These are phyloP conservation scores for Ennomos fuscantarius DNA, from an alignment of 2,888 invertebrate species.

Conservation along the genomic window DNA sequence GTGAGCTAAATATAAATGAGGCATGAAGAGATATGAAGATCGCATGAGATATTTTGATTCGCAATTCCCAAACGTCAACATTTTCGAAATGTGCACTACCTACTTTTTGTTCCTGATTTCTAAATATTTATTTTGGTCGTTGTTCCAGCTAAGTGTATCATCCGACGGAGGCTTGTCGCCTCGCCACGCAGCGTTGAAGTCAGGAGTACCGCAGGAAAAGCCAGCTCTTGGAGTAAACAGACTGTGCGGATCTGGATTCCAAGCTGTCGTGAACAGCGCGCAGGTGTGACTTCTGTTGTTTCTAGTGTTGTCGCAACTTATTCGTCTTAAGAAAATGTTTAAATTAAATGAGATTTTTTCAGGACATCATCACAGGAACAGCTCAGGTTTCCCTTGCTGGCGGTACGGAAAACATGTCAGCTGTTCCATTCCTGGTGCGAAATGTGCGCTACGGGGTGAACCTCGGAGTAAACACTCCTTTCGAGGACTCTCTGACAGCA, in stretches of 20 bases:
- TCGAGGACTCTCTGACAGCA: slow-evolving; percentile 91
- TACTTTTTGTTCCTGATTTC: not conserved
- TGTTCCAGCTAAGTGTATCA: slow-evolving; percentile 86
- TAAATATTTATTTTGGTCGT: not conserved
- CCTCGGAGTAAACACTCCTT: slow-evolving; percentile 89
- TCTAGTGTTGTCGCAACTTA: too few species aligned
- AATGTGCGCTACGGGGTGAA: slow-evolving; percentile 94
- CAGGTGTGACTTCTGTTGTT: slow-evolving; percentile 84
- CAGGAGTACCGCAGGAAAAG: slow-evolving; percentile 92
- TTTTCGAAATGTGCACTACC: too few species aligned
- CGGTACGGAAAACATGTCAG: slow-evolving; percentile 98
- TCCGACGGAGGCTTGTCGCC: slow-evolving; percentile 94
- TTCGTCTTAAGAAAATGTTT: not conserved
- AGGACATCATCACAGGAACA: slow-evolving; percentile 94
- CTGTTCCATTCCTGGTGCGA: slow-evolving; percentile 93
- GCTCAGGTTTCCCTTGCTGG: slow-evolving; percentile 95
- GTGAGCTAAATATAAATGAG: too few species aligned
- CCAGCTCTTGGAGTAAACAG: slow-evolving; percentile 96
- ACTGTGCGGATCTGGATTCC: slow-evolving; percentile 98
- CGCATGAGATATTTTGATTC: too few species aligned
- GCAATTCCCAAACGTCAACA: too few species aligned
- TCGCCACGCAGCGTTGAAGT: slow-evolving; percentile 92
- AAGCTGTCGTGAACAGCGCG: slow-evolving; percentile 94
- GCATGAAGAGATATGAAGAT: too few species aligned
- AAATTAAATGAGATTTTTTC: slow-evolving; percentile 24